phyloP scores from a whole-genome alignment of 2,888 invertebrate species.

The Metopia argyrocephala region DNA sequence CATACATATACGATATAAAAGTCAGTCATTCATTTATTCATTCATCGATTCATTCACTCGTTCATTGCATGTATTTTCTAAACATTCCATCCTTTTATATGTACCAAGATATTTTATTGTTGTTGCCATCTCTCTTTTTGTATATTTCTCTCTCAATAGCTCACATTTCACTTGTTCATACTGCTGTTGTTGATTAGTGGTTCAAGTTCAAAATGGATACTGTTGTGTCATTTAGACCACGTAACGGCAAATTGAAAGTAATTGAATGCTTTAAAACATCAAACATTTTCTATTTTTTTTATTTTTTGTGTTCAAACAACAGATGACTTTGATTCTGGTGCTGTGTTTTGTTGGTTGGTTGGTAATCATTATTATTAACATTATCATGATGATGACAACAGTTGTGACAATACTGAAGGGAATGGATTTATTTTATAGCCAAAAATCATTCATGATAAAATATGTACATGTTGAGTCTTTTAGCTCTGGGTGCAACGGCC shows the following conservation, averaged over 20 bases:
- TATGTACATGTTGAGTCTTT: conserved; percentile 16
- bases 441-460: conserved; percentile 37
- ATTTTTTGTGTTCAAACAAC: background rate
- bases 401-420: background rate
- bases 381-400: conserved; percentile 6
- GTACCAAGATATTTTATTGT: background rate
- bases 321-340: background rate
- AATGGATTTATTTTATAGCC: conserved; percentile 24
- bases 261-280: conserved; percentile 69
- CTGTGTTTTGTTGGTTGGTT: background rate
- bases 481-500: background rate
- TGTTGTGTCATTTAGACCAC: conserved; percentile 63
- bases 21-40: conserved; percentile 7
- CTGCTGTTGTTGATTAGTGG: conserved; percentile 46
- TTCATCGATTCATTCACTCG: background rate
- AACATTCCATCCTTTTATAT: background rate
- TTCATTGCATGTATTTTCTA: background rate
- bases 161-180: background rate
- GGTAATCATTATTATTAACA: background rate
- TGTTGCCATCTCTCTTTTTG: conserved; percentile 12
- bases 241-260: conserved; percentile 71
- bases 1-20: conserved; percentile 20
- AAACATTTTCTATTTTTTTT: conserved; percentile 29
- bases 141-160: background rate
- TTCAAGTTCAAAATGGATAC: conserved; percentile 45